A percentile compares a stretch with the other conserved stretches of the same genome.
Conservation (phyloP, 2,888 invertebrate genomes). For the Platycheirus rosarum region DNA sequence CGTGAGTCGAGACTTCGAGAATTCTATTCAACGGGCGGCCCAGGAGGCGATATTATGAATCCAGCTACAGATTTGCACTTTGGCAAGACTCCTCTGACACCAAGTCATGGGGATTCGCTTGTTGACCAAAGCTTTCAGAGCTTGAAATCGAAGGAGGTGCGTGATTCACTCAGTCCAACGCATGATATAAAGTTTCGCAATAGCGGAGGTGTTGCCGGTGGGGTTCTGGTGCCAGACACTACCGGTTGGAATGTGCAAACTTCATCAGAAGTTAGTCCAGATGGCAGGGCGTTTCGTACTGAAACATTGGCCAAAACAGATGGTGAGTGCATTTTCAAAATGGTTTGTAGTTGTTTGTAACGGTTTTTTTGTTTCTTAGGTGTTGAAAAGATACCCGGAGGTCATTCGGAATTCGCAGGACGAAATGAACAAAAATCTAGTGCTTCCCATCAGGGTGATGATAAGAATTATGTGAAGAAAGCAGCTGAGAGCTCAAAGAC, state of each 20-base stretch:
- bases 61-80: constrained; percentile 81
- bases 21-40: constrained; percentile 84
- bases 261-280: constrained; percentile 85
- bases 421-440: constrained; percentile 85
- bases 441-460: constrained; percentile 84
- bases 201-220: constrained; percentile 75
- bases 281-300: constrained; percentile 86
- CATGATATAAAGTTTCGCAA: constrained; percentile 82
- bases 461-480: constrained; percentile 83
- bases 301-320: constrained; percentile 86
- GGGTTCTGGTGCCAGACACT: constrained; percentile 79
- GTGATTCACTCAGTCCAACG: constrained; percentile 90
- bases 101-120: constrained; percentile 88
- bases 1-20: constrained; percentile 90
- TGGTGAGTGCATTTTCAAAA: constrained; percentile 80
- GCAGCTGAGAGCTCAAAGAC: constrained; percentile 83
- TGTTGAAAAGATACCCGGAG: constrained; percentile 86
- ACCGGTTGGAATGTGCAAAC: constrained; percentile 88
- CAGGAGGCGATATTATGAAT: constrained; percentile 83
- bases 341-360: neutral
- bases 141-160: constrained; percentile 90
- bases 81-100: constrained; percentile 81
- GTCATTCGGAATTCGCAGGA: constrained; percentile 86
- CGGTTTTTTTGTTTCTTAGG: constrained; percentile 79
- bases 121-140: constrained; percentile 90